Evolutionary conservation across 1,140 invertebrate genomes (phyloP), one percentile per base, ranked within the genome.

Genomic region (Orchestia grillus): DNA sequence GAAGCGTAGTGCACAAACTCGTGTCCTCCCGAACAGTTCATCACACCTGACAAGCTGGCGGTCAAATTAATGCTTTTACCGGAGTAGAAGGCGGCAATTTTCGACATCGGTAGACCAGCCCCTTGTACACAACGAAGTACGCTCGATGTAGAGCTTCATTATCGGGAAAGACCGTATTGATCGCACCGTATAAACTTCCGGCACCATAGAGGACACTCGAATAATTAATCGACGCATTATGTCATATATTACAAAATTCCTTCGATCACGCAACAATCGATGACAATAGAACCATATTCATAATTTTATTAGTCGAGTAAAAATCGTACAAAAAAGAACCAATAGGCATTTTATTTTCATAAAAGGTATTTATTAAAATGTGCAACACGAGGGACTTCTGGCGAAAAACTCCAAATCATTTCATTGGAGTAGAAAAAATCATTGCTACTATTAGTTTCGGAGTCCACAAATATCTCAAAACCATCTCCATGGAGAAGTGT

Each of bases 41-140:
- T 90, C 88, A 90, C 88, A 90, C 88, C 41, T 44, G 88, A 42
- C 88, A 90, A 90, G 43, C 88, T 90, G n/a, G 88, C 41, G n/a
- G 43, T 36, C 15, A 90, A 90, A 90, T 90, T 90, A 90, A 90
- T 16, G 88, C 43, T 42, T 42, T 90, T 16, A 28, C 88, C 43
- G 4, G 28, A 42, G 88, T 15, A 77, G n/a, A 90, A 44, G 36
- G 88, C 8, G 4, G 88, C 28, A 42, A 90, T 90, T 90, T 90
- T 90, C 88, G 41, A 90, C 41, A 90, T 23, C 62, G 88, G 88
- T 90, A 42, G 88, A 42, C 36, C 62, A 77, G 28, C 62, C 62
- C 62, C 62, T 23, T 36, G 28, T 28, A 77, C 36, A 77, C 43
- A 53, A 53, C 47, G 88, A 90, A 23, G 43, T 42, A 41, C 88